Conservation (phyloP, 2,113 vertebrate genomes). For the Rutilus rutilus region DNA sequence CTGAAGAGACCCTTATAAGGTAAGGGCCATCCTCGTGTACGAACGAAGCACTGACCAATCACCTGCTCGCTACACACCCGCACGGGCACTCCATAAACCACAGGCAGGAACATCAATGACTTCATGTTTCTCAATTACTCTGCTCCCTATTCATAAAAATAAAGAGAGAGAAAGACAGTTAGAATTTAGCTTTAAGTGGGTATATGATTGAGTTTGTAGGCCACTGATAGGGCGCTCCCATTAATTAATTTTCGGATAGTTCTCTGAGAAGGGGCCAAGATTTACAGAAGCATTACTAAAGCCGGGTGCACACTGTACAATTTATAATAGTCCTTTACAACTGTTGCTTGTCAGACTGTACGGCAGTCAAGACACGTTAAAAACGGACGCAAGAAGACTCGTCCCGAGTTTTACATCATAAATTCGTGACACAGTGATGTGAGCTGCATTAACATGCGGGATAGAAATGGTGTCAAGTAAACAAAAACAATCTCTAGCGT, state of each 20-base stretch:
- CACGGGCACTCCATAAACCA: constrained; percentile 15
- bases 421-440: too few relatives aligned
- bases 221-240: constrained; percentile 69
- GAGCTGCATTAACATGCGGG: too few relatives aligned
- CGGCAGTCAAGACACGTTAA: too few relatives aligned
- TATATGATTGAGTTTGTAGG: constrained; percentile 55
- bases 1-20: constrained; percentile 67
- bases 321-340: too few relatives aligned
- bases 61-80: not conserved
- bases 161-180: not conserved
- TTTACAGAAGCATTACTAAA: constrained; percentile 52
- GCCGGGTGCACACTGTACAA: not conserved
- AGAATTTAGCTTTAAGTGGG: constrained; percentile 42
- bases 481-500: too few relatives aligned
- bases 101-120: constrained; percentile 38
- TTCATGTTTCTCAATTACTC: constrained; percentile 40
- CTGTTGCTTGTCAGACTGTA: too few relatives aligned
- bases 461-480: too few relatives aligned
- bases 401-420: too few relatives aligned
- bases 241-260: constrained; percentile 46
- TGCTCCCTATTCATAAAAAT: constrained; percentile 18
- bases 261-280: constrained; percentile 52
- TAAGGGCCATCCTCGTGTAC: constrained; percentile 39
- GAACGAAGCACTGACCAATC: constrained; percentile 41
- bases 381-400: too few relatives aligned